Percentiles rank a stretch among this genome's conserved stretches.
Conservation (phyloP, 2,888 invertebrate genomes). For the Heliothis peltigera region DNA sequence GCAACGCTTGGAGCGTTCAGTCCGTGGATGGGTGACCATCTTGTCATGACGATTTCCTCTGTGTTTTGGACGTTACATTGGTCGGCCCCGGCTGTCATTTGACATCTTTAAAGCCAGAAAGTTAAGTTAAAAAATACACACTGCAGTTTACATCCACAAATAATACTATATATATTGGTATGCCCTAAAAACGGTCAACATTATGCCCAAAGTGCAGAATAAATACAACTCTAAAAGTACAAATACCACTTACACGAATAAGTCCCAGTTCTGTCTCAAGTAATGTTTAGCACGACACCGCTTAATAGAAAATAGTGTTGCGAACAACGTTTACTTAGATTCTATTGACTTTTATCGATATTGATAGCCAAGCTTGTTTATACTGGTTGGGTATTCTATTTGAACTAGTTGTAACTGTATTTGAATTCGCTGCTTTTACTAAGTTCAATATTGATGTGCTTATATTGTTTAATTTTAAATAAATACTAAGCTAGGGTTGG, state of each 20-base stretch:
- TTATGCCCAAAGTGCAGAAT: not conserved
- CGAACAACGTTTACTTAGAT: constrained; percentile 17
- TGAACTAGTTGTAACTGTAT: constrained; percentile 8
- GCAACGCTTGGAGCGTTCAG: too few species aligned
- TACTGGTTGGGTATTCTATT: constrained; percentile 28
- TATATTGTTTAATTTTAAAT: constrained; percentile 1
- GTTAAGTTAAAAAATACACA: too few species aligned
- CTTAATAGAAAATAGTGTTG: constrained; percentile 40
- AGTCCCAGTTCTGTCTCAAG: not conserved
- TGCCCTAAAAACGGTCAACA: not conserved
- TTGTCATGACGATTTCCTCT: too few species aligned
- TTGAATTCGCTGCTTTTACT: constrained; percentile 8
- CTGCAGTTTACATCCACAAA: too few species aligned
- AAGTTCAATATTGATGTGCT: not conserved
- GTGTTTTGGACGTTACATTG: too few species aligned
- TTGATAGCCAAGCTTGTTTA: constrained; percentile 20
- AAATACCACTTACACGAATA: constrained; percentile 4
- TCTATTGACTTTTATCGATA: constrained; percentile 30
- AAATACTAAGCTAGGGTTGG: not conserved
- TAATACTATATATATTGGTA: not conserved
- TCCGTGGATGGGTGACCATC: too few species aligned
- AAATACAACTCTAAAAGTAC: not conserved
- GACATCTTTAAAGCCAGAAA: too few species aligned
- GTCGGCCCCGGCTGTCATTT: too few species aligned
- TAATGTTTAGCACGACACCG: constrained; percentile 19